Base-by-base conservation (phyloP, 2,888 invertebrate species). In the Hecatera dysodea region DNA sequence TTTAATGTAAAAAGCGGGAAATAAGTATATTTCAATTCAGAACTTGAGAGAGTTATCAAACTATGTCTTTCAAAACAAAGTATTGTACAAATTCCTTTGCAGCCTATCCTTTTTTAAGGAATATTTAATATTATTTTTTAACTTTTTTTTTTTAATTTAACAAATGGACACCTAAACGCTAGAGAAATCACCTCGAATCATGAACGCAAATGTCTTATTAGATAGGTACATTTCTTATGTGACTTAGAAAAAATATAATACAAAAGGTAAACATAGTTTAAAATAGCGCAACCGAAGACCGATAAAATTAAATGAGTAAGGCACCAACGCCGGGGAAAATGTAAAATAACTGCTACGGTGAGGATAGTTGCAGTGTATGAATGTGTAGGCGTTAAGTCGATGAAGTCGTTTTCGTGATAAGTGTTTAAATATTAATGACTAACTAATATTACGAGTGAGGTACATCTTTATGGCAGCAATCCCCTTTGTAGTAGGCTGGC, bases 381-480 rank as follows among this genome's bases (percentile, higher is more conserved):
- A 57, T 11, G 29, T 27, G 24, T 27, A 78, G 72, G 72, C 62
- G 72, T 57, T 52, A 19, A 50, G 19, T 50, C 46, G 17, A 29
- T 52, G 24, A 27, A n/a, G 5, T 42, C 11, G 4, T 2, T 61
- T 24, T 46, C 44, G 48, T 29, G 17, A 59, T 46, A 48, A 70
- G 60, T 50, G 56, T 19, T 27, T 55, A 74, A 29, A 52, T 61
- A 42, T 59, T 77, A 67, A 50, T 55, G 70, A 66, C 19, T 63
- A 74, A 71, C 33, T 72, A 72, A 71, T 1, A 48, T 61, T 50
- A 55, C 36, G 63, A 22, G 56, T 57, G 56, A 75, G 78, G 67
- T 72, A 78, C 67, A 68, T 84, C 56, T 60, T 82, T 90, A 90
- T 90, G 90, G 89, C 90, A 86, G 78, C 80, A 65, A 83, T 76